A percentile compares a stretch with the other conserved stretches of the same genome.
Evolutionary conservation across 1,140 invertebrate genomes (phyloP).

Genomic region (Cheumatopsyche charites): DNA sequence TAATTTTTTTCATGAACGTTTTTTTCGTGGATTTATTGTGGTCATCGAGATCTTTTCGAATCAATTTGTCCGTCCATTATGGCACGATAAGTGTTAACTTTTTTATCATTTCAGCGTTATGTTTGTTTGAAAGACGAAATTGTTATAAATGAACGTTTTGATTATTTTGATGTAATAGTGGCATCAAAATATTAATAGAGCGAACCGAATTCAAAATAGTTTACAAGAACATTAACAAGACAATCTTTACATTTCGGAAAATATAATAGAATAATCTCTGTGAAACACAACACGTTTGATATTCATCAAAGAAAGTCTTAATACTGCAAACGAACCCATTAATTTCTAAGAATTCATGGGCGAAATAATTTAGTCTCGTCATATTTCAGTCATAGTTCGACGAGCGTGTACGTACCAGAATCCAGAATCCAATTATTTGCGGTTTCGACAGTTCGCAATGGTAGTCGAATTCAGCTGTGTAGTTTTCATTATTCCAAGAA

Average conservation of each 20-base stretch:
- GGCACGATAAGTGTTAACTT: constrained; percentile 15
- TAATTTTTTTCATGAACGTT: constrained; percentile 27
- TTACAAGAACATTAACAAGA: too few species aligned
- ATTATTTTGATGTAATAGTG: too few species aligned
- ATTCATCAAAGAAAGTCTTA: background rate
- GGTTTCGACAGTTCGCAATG: constrained; percentile 10
- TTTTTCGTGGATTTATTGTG: background rate
- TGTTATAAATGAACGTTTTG: constrained; percentile 25
- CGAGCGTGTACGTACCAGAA: too few species aligned
- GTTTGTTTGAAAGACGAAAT: background rate
- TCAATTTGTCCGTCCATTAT: constrained; percentile 29
- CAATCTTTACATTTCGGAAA: too few species aligned
- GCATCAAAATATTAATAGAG: background rate
- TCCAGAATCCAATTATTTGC: constrained; percentile 18
- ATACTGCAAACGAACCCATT: too few species aligned
- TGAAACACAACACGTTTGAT: background rate
- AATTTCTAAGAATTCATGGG: too few species aligned
- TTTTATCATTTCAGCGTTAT: background rate
- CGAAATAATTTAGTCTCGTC: too few species aligned
- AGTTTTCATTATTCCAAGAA: constrained; percentile 1
- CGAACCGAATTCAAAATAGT: background rate
- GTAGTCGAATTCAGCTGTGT: background rate
- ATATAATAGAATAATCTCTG: too few species aligned
- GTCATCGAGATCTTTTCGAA: background rate
- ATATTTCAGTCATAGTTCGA: too few species aligned